These are phyloP conservation scores for Gastrophryne carolinensis DNA, from an alignment of 2,797 vertebrate genomes.

Conservation along the genomic window DNA sequence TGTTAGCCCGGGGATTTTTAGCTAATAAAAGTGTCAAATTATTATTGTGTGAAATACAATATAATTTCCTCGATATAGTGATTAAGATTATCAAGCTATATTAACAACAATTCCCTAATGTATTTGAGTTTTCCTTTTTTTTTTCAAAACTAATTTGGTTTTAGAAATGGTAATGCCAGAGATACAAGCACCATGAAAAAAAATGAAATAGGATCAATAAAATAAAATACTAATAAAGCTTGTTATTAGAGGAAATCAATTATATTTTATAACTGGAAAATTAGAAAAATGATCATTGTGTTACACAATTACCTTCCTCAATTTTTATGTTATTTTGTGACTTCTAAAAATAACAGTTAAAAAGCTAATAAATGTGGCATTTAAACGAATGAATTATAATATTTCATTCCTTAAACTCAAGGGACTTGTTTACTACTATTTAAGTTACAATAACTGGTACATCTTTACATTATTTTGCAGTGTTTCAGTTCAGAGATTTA, in stretches of 20 bases:
- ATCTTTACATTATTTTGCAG: too few species aligned
- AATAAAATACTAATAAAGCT: conserved; percentile 36
- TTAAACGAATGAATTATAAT: not conserved
- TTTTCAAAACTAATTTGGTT: conserved; percentile 54
- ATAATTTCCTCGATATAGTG: conserved; percentile 67
- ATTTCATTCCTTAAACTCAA: too few species aligned
- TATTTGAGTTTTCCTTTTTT: conserved; percentile 57
- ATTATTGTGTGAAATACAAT: conserved; percentile 64
- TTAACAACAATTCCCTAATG: conserved; percentile 59
- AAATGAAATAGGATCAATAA: conserved; percentile 43
- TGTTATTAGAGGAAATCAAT: conserved; percentile 42
- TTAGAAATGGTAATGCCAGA: conserved; percentile 53
- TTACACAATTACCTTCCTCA: conserved; percentile 19
- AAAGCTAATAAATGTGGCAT: not conserved
- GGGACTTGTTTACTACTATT: not conserved
- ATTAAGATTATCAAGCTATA: conserved; percentile 61
- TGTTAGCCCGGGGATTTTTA: conserved; percentile 66
- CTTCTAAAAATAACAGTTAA: conserved; percentile 10
- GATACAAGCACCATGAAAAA: conserved; percentile 26
- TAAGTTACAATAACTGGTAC: not conserved
- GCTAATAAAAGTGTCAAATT: conserved; percentile 70
- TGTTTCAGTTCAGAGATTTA: not conserved
- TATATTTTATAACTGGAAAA: conserved; percentile 24
- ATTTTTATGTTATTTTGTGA: conserved; percentile 18
- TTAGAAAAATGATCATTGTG: conserved; percentile 21